A percentile compares a stretch with the other conserved stretches of the same genome.
These are phyloP conservation scores for Pseudomyrmex sp. DNA, from an alignment of 1,140 invertebrate species.

Conservation along the genomic window DNA sequence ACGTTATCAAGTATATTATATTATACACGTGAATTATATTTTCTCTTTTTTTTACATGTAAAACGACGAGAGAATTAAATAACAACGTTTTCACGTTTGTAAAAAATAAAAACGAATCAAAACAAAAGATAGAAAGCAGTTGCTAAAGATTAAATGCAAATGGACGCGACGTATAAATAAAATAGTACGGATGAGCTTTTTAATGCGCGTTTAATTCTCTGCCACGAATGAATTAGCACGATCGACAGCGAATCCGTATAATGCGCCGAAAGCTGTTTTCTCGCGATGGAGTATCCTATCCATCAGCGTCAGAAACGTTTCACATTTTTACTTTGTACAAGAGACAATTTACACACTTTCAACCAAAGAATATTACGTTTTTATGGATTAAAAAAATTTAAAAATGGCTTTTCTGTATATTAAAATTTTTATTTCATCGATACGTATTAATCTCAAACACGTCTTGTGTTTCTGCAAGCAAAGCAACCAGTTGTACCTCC, in stretches of 20 bases:
- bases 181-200: background rate
- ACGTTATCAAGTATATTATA: background rate
- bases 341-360: too few relatives aligned
- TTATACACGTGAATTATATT: background rate
- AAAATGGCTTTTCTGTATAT: background rate
- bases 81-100: background rate
- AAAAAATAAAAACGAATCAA: background rate
- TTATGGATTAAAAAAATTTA: too few relatives aligned
- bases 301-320: constrained; percentile 16
- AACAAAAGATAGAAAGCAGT: background rate
- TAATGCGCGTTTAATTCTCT: constrained; percentile 20
- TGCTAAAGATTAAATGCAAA: constrained; percentile 20
- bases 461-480: background rate
- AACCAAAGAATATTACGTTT: too few relatives aligned
- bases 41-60: background rate
- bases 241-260: constrained; percentile 15
- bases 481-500: constrained; percentile 47
- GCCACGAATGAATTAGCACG: constrained; percentile 16
- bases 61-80: background rate
- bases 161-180: background rate
- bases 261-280: background rate
- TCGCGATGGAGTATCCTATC: constrained; percentile 1
- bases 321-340: background rate
- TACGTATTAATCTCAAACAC: background rate
- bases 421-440: constrained; percentile 8